Percentiles rank a stretch among this genome's conserved stretches.
Conservation (phyloP, 2,797 vertebrate species). For the Lacerta bilineata region DNA sequence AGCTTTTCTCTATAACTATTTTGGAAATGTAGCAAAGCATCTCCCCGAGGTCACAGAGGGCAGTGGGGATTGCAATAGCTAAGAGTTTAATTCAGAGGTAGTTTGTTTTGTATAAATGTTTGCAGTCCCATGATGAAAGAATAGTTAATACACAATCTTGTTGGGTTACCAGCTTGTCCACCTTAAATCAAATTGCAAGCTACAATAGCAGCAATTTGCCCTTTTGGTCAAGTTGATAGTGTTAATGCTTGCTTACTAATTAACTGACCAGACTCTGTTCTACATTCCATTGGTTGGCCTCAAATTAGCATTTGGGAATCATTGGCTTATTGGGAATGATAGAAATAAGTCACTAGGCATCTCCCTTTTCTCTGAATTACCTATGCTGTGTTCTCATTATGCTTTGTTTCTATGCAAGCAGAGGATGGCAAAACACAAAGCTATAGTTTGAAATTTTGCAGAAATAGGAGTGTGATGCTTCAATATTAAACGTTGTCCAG, state of each 20-base stretch:
- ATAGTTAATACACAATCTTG: not conserved
- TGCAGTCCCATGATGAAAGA: not conserved
- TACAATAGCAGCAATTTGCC: not conserved
- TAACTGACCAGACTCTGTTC: not conserved
- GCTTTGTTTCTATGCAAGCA: constrained; percentile 7
- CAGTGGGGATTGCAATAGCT: not conserved
- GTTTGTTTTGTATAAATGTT: not conserved
- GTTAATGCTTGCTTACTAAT: constrained; percentile 1
- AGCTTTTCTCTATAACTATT: not conserved
- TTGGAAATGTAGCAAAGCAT: not conserved
- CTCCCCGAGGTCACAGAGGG: not conserved
- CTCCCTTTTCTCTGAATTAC: constrained; percentile 9
- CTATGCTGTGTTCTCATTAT: not conserved
- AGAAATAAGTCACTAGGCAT: constrained; percentile 4
- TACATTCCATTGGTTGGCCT: not conserved
- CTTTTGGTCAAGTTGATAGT: not conserved
- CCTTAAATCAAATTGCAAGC: not conserved
- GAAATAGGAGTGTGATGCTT: not conserved
- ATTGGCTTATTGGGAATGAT: not conserved
- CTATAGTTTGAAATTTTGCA: not conserved
- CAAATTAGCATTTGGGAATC: not conserved
- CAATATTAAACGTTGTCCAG: constrained; percentile 6
- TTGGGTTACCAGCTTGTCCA: not conserved
- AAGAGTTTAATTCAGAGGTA: not conserved
- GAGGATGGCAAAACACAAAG: not conserved